phyloP scores from a whole-genome alignment of 2,888 invertebrate genomes.

The Torymus tubicola region DNA sequence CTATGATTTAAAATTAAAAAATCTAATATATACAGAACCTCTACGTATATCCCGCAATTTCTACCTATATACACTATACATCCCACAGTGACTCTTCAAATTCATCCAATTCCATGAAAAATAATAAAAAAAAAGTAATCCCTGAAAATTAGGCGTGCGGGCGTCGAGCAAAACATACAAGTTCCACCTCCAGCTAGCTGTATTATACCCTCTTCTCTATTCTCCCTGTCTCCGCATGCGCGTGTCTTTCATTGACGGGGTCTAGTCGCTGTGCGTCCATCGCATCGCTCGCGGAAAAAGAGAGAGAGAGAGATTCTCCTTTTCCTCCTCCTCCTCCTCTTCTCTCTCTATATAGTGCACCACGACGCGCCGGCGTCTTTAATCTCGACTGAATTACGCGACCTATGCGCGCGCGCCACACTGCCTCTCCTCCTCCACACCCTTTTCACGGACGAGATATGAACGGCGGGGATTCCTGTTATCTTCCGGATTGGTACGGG shows the following conservation, averaged over 20 bases:
- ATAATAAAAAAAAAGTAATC: too few species aligned
- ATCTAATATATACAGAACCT: too few species aligned
- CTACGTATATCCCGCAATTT: too few species aligned
- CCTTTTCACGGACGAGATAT: slow-evolving; percentile 46
- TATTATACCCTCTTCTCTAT: background rate
- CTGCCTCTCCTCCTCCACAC: background rate
- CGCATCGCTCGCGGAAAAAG: background rate
- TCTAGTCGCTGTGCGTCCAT: background rate
- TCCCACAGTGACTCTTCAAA: too few species aligned
- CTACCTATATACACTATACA: too few species aligned
- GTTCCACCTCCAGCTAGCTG: background rate
- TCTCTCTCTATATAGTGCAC: slow-evolving; percentile 31
- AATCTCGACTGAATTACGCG: slow-evolving; percentile 56
- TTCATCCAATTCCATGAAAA: too few species aligned
- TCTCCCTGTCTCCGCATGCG: background rate
- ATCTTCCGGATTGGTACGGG: slow-evolving; percentile 52
- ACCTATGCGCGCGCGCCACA: slow-evolving; percentile 16
- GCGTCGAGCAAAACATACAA: background rate
- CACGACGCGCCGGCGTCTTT: slow-evolving; percentile 45
- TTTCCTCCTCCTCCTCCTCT: background rate
- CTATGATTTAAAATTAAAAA: too few species aligned
- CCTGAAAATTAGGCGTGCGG: too few species aligned
- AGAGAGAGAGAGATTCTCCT: background rate
- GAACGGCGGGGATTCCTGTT: slow-evolving; percentile 44
- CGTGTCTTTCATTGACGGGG: slow-evolving; percentile 39